Base-by-base conservation (phyloP, 1,140 invertebrate genomes). In the Halictus rubicundus region DNA sequence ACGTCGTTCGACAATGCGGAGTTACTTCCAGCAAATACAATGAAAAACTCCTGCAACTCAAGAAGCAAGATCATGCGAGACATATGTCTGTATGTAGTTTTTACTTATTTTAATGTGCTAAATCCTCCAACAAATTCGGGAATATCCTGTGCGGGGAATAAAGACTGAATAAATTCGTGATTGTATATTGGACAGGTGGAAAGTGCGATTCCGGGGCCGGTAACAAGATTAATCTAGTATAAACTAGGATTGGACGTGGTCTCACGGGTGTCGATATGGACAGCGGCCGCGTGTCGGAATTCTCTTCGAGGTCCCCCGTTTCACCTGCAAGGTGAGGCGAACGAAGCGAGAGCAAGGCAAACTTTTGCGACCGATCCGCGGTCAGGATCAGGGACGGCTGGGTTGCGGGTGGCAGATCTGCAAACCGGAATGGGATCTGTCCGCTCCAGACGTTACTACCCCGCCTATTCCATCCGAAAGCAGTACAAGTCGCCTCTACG, bases 351-450 rank as follows among this genome's bases (percentile, higher is more conserved):
- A 82, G 69, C 78, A 60, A 86, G 79, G 81, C 78, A 87, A 87
- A 89, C 85, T 86, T 89, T 89, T 87, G 84, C 81, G 78, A 68
- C 77, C 74, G 85, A 74, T 82, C 74, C 84, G 84, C 81, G 88
- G 89, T 90, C 84, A 88, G 85, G 81, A 76, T 75, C 71, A 81
- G 80, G 87, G 77, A 87, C 76, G 89, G 66, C 79, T 60, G 87
- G 88, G 89, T 89, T 91, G 86, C 89, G 89, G 89, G 86, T 88
- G 88, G 83, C 82, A 90, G 89, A 92, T 92, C 90, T 92, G 88
- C 91, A 91, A 92, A 90, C 89, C 88, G 90, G 92, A 93, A 93
- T 93, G 88, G 91, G 92, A 92, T 92, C 92, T 93, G 92, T 93
- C 92, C 88, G 90, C 81, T 90, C 89, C 92, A 92, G 92, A 92